Conservation (phyloP, 2,888 invertebrate genomes). For the Leptarthrus brevirostris region DNA sequence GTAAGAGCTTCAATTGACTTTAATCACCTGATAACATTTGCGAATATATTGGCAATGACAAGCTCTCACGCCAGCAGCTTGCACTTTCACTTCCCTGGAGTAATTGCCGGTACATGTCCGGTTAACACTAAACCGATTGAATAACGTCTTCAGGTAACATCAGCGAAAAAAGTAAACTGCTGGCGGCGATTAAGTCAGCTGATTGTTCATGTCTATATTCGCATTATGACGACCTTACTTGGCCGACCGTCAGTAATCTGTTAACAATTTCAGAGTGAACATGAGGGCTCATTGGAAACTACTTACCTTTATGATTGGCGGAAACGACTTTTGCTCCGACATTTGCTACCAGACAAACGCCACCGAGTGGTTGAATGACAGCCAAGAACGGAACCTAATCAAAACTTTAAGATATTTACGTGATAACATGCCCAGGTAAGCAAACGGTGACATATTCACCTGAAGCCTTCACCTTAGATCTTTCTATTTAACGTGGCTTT, state of each 20-base stretch:
- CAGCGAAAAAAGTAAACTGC: background rate
- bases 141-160: background rate
- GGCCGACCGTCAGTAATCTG: background rate
- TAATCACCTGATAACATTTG: background rate
- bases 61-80: background rate
- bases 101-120: slow-evolving; percentile 29
- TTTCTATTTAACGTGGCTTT: background rate
- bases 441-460: slow-evolving; percentile 57
- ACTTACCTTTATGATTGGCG: slow-evolving; percentile 70
- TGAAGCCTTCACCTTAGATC: slow-evolving; percentile 1
- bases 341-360: slow-evolving; percentile 67
- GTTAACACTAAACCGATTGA: background rate
- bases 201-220: background rate
- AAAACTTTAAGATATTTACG: slow-evolving; percentile 67
- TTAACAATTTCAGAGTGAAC: slow-evolving; percentile 63
- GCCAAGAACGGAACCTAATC: slow-evolving; percentile 66
- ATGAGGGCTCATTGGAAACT: slow-evolving; percentile 73
- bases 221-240: background rate
- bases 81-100: slow-evolving; percentile 45
- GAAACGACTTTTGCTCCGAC: slow-evolving; percentile 70
- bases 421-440: slow-evolving; percentile 69
- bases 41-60: background rate
- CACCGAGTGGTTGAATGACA: slow-evolving; percentile 62
- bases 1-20: slow-evolving; percentile 49
- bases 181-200: background rate